Evolutionary conservation across 2,888 invertebrate species (phyloP).

Genomic region (Falcaria lacertinaria): DNA sequence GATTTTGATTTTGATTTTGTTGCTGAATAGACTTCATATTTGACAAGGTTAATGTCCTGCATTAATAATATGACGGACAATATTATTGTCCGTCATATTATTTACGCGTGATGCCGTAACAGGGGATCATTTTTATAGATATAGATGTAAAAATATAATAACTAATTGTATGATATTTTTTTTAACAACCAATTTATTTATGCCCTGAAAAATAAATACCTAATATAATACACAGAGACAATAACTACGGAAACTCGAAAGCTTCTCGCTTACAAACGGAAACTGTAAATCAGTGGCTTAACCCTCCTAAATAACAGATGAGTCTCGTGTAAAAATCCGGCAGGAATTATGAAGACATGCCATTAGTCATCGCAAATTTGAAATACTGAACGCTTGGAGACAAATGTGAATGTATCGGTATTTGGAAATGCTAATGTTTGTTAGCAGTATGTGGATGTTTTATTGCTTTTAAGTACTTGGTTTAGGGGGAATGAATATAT

Average conservation of each 20-base stretch:
- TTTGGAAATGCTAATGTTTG: conserved; percentile 26
- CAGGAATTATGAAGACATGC: conserved; percentile 59
- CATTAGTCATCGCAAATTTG: conserved; percentile 57
- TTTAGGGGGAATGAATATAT: background rate
- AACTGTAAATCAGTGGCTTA: conserved; percentile 60
- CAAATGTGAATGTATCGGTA: conserved; percentile 36
- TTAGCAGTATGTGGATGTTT: conserved; percentile 20
- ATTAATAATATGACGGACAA: too few species aligned
- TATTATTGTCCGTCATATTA: too few species aligned
- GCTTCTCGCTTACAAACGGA: conserved; percentile 32
- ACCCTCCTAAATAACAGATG: conserved; percentile 70
- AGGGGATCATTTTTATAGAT: too few species aligned
- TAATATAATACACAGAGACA: conserved; percentile 5
- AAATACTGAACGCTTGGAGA: conserved; percentile 31
- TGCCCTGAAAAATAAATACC: background rate
- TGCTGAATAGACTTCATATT: too few species aligned
- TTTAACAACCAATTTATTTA: conserved; percentile 3
- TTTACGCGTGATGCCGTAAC: too few species aligned
- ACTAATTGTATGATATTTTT: too few species aligned
- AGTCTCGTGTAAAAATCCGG: conserved; percentile 45
- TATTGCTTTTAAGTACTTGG: conserved; percentile 12
- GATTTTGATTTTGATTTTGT: too few species aligned
- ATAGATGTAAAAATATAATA: too few species aligned
- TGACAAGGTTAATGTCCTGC: too few species aligned
- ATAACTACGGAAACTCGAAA: conserved; percentile 28